Base-by-base conservation (phyloP, 2,113 vertebrate genomes). In the Psettodes erumei region DNA sequence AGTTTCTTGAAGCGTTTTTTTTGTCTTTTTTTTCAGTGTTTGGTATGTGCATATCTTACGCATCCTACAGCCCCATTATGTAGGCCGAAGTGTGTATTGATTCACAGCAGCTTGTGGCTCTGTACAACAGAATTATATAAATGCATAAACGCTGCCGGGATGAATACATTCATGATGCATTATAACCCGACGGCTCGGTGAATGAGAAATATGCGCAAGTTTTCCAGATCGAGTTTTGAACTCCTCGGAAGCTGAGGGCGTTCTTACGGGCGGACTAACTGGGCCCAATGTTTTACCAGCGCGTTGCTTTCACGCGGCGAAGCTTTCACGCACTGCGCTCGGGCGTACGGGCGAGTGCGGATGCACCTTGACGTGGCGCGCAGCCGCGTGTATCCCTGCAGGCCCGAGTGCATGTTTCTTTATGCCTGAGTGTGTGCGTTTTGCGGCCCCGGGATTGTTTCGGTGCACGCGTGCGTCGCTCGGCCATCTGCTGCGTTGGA, bases 11-110 rank as follows among this genome's bases (percentile, higher is more conserved):
- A 81, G 68, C 72, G n/a, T 60, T 82, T 86, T 83, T 85, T 85
- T 75, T 69, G 18, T n/a, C 56, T 82, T 86, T 83, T 85, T 85
- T 75, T 69, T 18, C 68, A 42, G 56, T 86, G 75, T 82, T 88
- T 85, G 77, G 51, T 86, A 78, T 87, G 82, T 91, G 87, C 88
- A 86, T 87, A 82, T 86, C 58, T 88, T 79, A 84, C 56, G 28
- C 54, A 1, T 75, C 69, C 35, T 65, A 11, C 64, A 50, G 81
- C 47, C 63, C 68, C 75, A 87, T 89, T 89, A 87, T 82, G 75
- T 88, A 71, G 60, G 54, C 71, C 70, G 79, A 87, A 83, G 66
- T 61, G 70, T 68, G 19, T 74, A 77, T 86, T 78, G 88, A 90
- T 81, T 87, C 79, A 62, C 63, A 43, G 81, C 60, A 63, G 69